Evolutionary conservation across 1,140 invertebrate species (phyloP).

Genomic region (Branchinecta lynchi): DNA sequence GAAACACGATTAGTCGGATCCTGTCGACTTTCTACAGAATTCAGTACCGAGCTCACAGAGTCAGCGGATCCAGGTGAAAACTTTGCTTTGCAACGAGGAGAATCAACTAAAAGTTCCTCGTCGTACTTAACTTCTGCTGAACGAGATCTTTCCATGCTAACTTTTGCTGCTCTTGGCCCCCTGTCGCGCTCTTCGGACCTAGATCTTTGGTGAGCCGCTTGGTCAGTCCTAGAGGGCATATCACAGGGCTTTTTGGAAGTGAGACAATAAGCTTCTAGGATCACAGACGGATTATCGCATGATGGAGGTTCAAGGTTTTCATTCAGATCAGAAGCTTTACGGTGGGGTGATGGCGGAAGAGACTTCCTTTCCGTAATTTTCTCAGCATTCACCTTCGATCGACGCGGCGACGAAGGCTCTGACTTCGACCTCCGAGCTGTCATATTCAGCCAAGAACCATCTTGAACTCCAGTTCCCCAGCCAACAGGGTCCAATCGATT

Average conservation of each 20-base stretch:
- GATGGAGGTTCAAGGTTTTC: background rate
- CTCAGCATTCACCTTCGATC: background rate
- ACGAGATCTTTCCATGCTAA: background rate
- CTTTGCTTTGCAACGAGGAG: background rate
- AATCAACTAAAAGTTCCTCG: background rate
- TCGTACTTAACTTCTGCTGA: background rate
- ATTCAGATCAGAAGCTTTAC: background rate
- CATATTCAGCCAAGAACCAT: background rate
- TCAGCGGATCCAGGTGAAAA: background rate
- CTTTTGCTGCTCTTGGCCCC: background rate
- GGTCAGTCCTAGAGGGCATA: background rate
- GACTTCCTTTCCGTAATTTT: background rate
- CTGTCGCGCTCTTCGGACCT: background rate
- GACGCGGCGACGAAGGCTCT: background rate
- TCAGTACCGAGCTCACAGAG: background rate
- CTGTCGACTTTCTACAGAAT: background rate
- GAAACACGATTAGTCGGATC: background rate
- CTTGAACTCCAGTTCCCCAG: background rate
- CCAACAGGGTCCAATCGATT: background rate
- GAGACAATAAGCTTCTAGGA: background rate
- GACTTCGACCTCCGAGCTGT: background rate
- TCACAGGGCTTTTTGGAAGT: background rate
- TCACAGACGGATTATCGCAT: background rate
- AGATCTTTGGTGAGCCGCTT: background rate
- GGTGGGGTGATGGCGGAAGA: background rate